Evolutionary conservation across 2,888 invertebrate genomes (phyloP).

Genomic region (Frankliniella fusca): DNA sequence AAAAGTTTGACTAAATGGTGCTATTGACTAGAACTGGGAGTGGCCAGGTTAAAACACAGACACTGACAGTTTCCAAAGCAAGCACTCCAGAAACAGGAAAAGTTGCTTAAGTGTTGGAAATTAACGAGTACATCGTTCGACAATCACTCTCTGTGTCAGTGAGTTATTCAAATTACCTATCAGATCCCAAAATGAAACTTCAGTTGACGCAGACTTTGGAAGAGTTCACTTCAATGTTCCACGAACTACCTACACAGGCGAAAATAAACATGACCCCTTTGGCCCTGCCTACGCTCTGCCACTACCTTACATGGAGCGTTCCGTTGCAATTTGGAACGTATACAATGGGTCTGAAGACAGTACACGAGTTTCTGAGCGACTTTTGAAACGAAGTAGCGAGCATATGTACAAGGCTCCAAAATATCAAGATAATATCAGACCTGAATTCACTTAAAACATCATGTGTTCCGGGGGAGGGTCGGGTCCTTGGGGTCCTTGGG

Average conservation of each 20-base stretch:
- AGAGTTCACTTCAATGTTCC: background rate
- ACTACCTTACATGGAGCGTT: constrained; percentile 11
- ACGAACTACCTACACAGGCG: constrained; percentile 18
- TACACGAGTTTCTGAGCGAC: too few relatives aligned
- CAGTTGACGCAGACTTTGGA: background rate
- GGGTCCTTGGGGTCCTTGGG: too few relatives aligned
- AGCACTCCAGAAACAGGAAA: background rate
- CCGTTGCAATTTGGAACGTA: background rate
- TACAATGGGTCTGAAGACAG: too few relatives aligned
- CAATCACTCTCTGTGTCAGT: too few relatives aligned
- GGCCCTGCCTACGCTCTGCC: constrained; percentile 8
- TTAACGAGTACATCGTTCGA: too few relatives aligned
- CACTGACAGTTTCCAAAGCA: background rate
- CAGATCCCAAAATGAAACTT: background rate
- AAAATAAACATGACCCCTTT: constrained; percentile 25
- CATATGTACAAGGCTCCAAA: too few relatives aligned
- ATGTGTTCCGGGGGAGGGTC: background rate
- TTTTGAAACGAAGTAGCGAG: too few relatives aligned
- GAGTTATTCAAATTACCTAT: background rate
- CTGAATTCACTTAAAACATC: background rate
- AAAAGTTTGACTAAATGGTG: too few relatives aligned
- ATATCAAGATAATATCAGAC: too few relatives aligned
- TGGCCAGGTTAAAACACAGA: background rate
- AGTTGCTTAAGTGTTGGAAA: too few relatives aligned
- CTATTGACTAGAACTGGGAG: too few relatives aligned